Evolutionary conservation across 2,888 invertebrate genomes (phyloP).

Genomic region (Rugalucina vietnamica): DNA sequence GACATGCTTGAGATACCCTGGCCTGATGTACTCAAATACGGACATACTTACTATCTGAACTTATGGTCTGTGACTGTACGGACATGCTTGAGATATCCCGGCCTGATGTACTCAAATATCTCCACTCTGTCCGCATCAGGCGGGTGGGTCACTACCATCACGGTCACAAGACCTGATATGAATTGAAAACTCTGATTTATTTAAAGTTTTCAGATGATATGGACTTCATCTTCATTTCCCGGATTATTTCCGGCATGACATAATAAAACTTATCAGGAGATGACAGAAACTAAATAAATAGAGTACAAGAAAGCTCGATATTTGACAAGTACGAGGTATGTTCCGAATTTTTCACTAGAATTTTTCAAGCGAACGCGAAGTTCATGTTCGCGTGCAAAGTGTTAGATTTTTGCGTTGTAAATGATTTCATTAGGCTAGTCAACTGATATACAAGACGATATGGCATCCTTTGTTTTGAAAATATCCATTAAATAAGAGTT

Average conservation of each 20-base stretch:
- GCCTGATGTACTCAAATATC: conserved; percentile 20
- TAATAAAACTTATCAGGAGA: neutral
- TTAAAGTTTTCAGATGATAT: neutral
- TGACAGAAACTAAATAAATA: neutral
- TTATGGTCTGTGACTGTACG: conserved; percentile 33
- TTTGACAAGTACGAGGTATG: neutral
- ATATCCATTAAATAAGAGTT: too few relatives aligned
- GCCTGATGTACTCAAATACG: too few relatives aligned
- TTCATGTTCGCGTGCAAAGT: too few relatives aligned
- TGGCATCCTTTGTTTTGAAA: too few relatives aligned
- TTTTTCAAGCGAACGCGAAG: too few relatives aligned
- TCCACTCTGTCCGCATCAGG: conserved; percentile 20
- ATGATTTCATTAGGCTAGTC: too few relatives aligned
- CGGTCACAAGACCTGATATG: conserved; percentile 1
- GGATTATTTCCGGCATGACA: neutral
- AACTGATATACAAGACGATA: too few relatives aligned
- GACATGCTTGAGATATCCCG: conserved; percentile 12
- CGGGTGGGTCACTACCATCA: conserved; percentile 37
- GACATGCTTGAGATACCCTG: too few relatives aligned
- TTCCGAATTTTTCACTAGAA: neutral
- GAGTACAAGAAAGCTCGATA: neutral
- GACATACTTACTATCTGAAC: conserved; percentile 30
- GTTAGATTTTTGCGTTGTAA: too few relatives aligned
- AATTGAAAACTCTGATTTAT: neutral
- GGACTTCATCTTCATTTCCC: neutral